These are phyloP conservation scores for Phaenicophaeus curvirostris DNA, from an alignment of 2,797 vertebrate genomes.

Conservation along the genomic window DNA sequence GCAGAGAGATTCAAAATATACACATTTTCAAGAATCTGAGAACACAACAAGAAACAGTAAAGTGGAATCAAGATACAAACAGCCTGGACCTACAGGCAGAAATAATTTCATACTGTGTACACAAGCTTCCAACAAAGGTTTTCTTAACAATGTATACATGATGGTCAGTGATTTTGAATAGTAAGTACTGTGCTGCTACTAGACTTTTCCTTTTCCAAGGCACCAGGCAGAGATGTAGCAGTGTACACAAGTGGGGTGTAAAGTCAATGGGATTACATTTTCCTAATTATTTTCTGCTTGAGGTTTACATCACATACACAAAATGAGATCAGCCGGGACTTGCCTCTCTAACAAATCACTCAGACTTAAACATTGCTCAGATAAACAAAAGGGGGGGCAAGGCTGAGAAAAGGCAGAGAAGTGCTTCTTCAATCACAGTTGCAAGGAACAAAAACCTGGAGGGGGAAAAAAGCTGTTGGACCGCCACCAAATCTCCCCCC, in stretches of 20 bases:
- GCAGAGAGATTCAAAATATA: background rate
- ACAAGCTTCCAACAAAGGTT: background rate
- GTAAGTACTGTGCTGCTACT: background rate
- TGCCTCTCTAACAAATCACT: conserved; percentile 80
- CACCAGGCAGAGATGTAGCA: conserved; percentile 60
- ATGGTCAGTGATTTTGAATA: background rate
- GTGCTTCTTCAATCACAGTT: conserved; percentile 80
- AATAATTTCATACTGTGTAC: background rate
- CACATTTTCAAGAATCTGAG: background rate
- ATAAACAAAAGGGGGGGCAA: conserved; percentile 78
- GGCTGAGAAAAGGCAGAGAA: conserved; percentile 82
- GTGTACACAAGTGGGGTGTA: conserved; percentile 75
- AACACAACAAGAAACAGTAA: background rate
- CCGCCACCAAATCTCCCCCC: conserved; percentile 84
- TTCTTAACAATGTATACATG: background rate
- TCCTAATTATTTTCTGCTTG: conserved; percentile 84
- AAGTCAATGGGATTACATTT: conserved; percentile 85
- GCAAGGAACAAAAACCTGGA: conserved; percentile 85
- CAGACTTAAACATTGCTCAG: conserved; percentile 83
- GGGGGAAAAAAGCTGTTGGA: conserved; percentile 85
- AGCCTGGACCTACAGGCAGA: background rate
- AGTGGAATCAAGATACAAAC: background rate
- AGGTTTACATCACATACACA: conserved; percentile 79
- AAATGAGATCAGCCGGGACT: conserved; percentile 80
- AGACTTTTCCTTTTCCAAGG: conserved; percentile 38